Conservation (phyloP, 53 echinoderm and acorn worm species). For the Luidia sarsii region DNA sequence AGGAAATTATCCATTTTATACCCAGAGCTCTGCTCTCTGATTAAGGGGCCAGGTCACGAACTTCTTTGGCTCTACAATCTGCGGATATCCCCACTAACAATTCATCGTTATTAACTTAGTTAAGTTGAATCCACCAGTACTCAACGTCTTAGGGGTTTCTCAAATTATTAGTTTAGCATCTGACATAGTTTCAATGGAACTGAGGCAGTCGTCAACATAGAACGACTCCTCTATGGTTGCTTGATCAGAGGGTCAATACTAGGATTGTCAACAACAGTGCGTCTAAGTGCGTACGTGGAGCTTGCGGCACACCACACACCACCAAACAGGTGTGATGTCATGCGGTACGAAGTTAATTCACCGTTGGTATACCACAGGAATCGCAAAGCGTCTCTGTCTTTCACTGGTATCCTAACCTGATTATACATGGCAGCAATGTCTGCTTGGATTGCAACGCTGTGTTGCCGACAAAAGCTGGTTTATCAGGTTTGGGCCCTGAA, state of each 20-base stretch:
- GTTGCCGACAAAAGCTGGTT: conserved; percentile 35
- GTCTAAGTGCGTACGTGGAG: not conserved
- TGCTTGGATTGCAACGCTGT: no score
- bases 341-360: not conserved
- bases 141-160: conserved; percentile 13
- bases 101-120: conserved; percentile 4
- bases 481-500: conserved; percentile 50
- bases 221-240: conserved; percentile 1
- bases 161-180: no score
- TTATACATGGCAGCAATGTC: conserved; percentile 23
- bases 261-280: not conserved
- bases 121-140: conserved; percentile 20
- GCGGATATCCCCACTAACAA: conserved; percentile 1
- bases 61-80: conserved; percentile 1
- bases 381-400: no score
- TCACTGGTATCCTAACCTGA: conserved; percentile 17
- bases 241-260: conserved; percentile 9
- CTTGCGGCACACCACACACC: no score
- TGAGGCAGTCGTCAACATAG: no score
- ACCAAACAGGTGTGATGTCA: conserved; percentile 25
- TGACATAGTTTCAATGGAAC: no score
- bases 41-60: not conserved
- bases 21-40: no score
- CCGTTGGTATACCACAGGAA: no score
- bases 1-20: no score